Conservation (phyloP, 2,113 vertebrate species). For the Cyphomyrus discorhynchus region DNA sequence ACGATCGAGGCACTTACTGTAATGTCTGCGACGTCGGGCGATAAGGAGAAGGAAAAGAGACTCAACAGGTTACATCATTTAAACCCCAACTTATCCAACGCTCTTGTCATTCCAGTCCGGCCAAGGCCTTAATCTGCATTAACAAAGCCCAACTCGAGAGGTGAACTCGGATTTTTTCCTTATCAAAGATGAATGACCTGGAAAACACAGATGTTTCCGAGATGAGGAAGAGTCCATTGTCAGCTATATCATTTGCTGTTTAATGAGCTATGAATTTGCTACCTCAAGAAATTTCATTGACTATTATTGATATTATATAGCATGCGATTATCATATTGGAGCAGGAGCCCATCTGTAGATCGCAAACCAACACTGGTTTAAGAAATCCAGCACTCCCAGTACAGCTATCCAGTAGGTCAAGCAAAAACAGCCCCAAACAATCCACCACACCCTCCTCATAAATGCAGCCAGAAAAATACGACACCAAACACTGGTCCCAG, state of each 20-base stretch:
- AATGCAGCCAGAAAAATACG: background rate
- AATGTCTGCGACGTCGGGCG: slow-evolving; percentile 37
- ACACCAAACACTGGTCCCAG: background rate
- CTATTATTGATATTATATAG: background rate
- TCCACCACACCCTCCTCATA: background rate
- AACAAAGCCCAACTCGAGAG: background rate
- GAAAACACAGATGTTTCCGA: background rate
- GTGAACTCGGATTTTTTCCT: background rate
- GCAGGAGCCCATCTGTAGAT: background rate
- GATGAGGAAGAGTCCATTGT: background rate
- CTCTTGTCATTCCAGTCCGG: background rate
- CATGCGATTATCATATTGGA: background rate
- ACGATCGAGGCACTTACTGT: slow-evolving; percentile 58
- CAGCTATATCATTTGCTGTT: background rate
- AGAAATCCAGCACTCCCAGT: background rate
- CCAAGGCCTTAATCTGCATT: background rate
- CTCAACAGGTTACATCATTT: slow-evolving; percentile 41
- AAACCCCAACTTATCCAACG: slow-evolving; percentile 32
- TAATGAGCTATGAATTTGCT: background rate
- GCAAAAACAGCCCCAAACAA: background rate
- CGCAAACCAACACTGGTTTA: too few species aligned
- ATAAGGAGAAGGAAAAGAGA: slow-evolving; percentile 33
- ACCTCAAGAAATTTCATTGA: background rate
- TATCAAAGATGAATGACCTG: background rate
- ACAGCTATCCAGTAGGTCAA: background rate